Evolutionary conservation across 23 tunicate species (phyloP), one percentile per base, ranked within the genome.

Genomic region (Oikopleura albicans): DNA sequence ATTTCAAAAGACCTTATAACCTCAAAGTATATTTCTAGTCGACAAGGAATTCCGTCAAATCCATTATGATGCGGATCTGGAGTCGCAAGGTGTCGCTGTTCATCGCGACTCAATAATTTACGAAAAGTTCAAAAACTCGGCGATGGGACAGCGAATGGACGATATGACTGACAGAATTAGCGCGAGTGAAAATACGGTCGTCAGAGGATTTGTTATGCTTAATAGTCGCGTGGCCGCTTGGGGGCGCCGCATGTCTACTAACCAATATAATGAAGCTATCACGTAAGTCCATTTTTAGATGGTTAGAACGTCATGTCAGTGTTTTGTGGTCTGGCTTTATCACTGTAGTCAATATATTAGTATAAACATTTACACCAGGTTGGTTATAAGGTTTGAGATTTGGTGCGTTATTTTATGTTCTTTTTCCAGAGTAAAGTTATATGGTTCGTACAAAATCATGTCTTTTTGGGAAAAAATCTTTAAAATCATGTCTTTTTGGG

Each of bases 81-180:
- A 71, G 37, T 2, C 79, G 31, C 34, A 71, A 37, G 79, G 79
- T 2, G 79, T 71, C 37, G 35, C 79, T 31, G 79, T 71, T 71
- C 79, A 71, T 71, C 27, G 35, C 4, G 79, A 71, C 37, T 71
- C 37, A 37, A 31, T 4, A 16, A 12, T 71, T 12, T 71, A 71
- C 79, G 79, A 71, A 71, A 71, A 37, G 31, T 71, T 12, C 37
- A 71, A 71, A 29, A 29, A 71, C 4, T 71, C 79, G 37, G 79
- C 79, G 37, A 71, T 71, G 79, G 79, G 79, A 34, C 36, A 27
- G 33, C 33, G 79, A 12, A 71, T 71, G 79, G 79, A 71, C 27
- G 79, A 71, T 71, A 16, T 71, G 27, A 2, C 34, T 2, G 31
- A 34, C 31, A 71, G 79, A 31, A 71, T 71, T 71, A 71, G 4